Percentiles rank a stretch among this genome's conserved stretches.
Evolutionary conservation across 2,113 vertebrate genomes (phyloP).

Genomic region (Saimiri boliviensis): DNA sequence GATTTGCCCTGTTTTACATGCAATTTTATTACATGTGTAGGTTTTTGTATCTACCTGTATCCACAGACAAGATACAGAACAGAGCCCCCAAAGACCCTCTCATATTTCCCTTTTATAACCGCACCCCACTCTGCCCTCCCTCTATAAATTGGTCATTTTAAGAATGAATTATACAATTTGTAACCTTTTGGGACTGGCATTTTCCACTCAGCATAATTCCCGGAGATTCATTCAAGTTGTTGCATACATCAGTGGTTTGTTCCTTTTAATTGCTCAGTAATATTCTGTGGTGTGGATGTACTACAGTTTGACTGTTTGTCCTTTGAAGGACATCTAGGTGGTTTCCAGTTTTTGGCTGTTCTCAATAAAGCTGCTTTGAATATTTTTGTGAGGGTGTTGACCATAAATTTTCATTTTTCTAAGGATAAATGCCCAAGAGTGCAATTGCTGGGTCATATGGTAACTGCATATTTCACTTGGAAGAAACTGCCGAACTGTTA

Average conservation of each 20-base stretch:
- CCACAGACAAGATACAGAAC: not conserved
- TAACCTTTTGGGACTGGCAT: not conserved
- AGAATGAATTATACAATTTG: not conserved
- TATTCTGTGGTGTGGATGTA: not conserved
- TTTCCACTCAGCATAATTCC: not conserved
- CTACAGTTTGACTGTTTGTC: not conserved
- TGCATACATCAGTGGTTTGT: not conserved
- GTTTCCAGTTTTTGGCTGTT: not conserved
- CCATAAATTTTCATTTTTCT: slow-evolving; percentile 2
- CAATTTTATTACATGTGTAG: not conserved
- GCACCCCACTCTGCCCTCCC: not conserved
- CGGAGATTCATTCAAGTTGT: not conserved
- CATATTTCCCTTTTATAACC: not conserved
- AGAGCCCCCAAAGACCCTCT: not conserved
- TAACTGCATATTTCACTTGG: not conserved
- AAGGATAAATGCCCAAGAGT: not conserved
- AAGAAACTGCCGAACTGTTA: not conserved
- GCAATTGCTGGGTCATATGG: not conserved
- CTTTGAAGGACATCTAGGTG: not conserved
- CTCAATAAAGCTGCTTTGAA: not conserved
- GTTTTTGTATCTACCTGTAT: not conserved
- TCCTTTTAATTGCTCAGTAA: not conserved
- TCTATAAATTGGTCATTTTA: not conserved
- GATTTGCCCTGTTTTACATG: not conserved
- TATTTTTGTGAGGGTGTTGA: not conserved